A percentile compares a stretch with the other conserved stretches of the same genome.
Evolutionary conservation across 2,113 vertebrate genomes (phyloP).

Genomic region (Parotia lawesii): DNA sequence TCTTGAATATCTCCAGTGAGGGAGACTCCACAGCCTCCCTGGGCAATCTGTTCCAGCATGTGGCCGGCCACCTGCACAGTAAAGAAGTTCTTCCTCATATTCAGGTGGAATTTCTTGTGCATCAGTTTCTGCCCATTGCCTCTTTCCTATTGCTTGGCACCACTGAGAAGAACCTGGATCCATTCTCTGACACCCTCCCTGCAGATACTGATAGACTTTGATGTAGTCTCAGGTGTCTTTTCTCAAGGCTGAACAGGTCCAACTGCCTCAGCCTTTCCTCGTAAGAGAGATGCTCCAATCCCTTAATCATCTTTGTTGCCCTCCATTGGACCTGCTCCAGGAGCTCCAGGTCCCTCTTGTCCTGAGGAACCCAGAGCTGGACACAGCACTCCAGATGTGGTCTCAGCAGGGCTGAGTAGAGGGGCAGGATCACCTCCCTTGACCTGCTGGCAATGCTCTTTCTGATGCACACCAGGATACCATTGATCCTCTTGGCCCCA

Average conservation of each 20-base stretch:
- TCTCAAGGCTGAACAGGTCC: not conserved
- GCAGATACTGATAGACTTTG: not conserved
- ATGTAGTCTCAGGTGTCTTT: not conserved
- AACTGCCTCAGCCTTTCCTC: not conserved
- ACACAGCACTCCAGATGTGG: not conserved
- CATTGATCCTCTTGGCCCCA: not conserved
- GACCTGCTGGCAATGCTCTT: no score
- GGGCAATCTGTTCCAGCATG: not conserved
- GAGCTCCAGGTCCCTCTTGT: not conserved
- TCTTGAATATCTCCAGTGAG: not conserved
- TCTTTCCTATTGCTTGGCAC: not conserved
- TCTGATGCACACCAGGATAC: not conserved
- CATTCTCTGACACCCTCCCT: not conserved
- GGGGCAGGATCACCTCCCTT: not conserved
- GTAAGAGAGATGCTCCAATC: not conserved
- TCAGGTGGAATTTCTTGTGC: not conserved
- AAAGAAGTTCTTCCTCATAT: not conserved
- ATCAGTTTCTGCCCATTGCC: not conserved
- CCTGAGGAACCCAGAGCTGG: not conserved
- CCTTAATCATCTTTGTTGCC: not conserved
- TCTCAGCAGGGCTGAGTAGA: not conserved
- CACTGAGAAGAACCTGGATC: not conserved
- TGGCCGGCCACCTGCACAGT: not conserved
- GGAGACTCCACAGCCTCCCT: not conserved
- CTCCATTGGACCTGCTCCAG: not conserved